These are phyloP conservation scores for Coelopa pilipes DNA, from an alignment of 2,888 invertebrate genomes.

Conservation along the genomic window DNA sequence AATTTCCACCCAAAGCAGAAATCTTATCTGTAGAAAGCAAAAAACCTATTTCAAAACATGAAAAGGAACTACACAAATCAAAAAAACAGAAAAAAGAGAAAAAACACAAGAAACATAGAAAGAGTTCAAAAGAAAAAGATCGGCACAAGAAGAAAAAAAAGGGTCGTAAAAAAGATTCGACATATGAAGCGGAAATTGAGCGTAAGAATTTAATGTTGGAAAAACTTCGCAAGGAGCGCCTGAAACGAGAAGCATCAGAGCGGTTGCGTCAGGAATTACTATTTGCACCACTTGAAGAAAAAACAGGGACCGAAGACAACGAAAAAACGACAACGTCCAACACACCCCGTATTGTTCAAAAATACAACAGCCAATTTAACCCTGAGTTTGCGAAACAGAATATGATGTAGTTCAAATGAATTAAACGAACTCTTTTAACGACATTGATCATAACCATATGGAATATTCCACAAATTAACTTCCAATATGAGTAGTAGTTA, in stretches of 20 bases:
- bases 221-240: constrained; percentile 66
- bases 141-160: constrained; percentile 38
- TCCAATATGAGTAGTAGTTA: no score
- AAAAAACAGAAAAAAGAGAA: constrained; percentile 48
- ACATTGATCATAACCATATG: no score
- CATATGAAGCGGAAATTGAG: constrained; percentile 46
- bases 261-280: constrained; percentile 76
- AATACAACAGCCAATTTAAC: constrained; percentile 97
- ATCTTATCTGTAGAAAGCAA: constrained; percentile 9
- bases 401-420: constrained; percentile 54
- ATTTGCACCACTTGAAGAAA: constrained; percentile 70
- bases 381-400: constrained; percentile 90
- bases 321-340: constrained; percentile 46
- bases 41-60: constrained; percentile 40
- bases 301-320: constrained; percentile 43
- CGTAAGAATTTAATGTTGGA: constrained; percentile 61
- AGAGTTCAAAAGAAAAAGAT: constrained; percentile 45
- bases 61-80: constrained; percentile 43
- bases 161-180: constrained; percentile 34
- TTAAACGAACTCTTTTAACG: neutral
- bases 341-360: constrained; percentile 72
- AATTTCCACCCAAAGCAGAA: neutral
- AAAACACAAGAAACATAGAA: constrained; percentile 46
- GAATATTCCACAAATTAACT: no score
- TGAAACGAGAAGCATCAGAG: constrained; percentile 85